Conservation (phyloP, 2,888 invertebrate species). For the Eristalinus aeneus region DNA sequence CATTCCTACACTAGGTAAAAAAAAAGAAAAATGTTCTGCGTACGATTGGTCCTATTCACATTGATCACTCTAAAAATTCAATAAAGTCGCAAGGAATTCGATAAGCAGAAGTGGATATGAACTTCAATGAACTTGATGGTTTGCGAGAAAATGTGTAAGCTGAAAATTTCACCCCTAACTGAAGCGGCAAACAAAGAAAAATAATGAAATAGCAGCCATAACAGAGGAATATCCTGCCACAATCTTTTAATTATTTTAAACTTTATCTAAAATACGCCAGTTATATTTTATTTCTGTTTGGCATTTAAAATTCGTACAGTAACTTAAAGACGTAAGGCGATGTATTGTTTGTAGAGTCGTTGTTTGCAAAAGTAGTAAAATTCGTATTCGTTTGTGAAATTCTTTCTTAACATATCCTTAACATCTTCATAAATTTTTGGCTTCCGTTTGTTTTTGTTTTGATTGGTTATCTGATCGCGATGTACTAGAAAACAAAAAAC, state of each 20-base stretch:
- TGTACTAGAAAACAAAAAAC: constrained; percentile 75
- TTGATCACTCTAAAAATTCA: too few species aligned
- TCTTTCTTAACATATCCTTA: constrained; percentile 90
- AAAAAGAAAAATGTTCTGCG: too few species aligned
- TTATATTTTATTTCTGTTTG: constrained; percentile 9
- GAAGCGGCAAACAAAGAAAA: too few species aligned
- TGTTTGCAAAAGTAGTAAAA: constrained; percentile 95
- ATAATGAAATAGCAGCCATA: too few species aligned
- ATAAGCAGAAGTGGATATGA: too few species aligned
- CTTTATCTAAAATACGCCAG: neutral
- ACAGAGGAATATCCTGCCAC: too few species aligned
- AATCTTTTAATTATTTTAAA: neutral
- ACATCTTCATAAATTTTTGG: constrained; percentile 91
- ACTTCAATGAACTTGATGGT: too few species aligned
- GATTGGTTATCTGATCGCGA: constrained; percentile 81
- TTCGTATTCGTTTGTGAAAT: constrained; percentile 93
- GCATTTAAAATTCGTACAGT: neutral
- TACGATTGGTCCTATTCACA: too few species aligned
- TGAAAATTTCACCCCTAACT: too few species aligned
- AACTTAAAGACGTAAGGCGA: constrained; percentile 74
- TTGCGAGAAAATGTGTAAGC: too few species aligned
- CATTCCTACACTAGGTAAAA: too few species aligned
- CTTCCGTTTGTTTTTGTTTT: constrained; percentile 92
- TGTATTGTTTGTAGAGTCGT: constrained; percentile 87
- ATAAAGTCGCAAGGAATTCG: too few species aligned